Conservation (phyloP, 2,888 invertebrate species). For the Caenorhabditis wallacei region DNA sequence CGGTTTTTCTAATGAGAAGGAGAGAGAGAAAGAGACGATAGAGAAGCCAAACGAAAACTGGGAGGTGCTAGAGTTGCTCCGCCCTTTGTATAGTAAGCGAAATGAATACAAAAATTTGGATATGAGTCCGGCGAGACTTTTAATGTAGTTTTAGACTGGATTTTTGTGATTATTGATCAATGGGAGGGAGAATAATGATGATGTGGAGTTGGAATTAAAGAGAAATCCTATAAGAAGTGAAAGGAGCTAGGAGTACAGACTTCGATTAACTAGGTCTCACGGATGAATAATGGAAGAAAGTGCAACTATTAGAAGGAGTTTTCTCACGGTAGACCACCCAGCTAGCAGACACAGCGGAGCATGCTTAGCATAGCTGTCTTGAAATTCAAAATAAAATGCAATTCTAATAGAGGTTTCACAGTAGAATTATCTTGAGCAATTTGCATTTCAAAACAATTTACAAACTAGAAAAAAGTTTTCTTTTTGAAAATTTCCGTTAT, state of each 20-base stretch:
- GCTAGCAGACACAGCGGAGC: too few species aligned
- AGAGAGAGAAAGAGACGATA: neutral
- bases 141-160: slow-evolving; percentile 28
- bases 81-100: neutral
- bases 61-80: slow-evolving; percentile 11
- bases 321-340: too few species aligned
- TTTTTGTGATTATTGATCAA: neutral
- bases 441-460: neutral
- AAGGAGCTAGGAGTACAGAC: neutral
- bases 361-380: too few species aligned
- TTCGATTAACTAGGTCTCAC: too few species aligned
- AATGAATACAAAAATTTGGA: slow-evolving; percentile 5
- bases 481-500: neutral
- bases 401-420: too few species aligned
- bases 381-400: too few species aligned
- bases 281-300: too few species aligned
- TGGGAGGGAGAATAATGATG: neutral
- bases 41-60: slow-evolving; percentile 26
- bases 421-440: too few species aligned
- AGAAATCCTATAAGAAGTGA: too few species aligned
- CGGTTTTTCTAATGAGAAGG: neutral
- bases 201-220: neutral
- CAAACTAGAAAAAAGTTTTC: neutral
- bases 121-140: neutral
- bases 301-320: too few species aligned